Evolutionary conservation across 2,888 invertebrate genomes (phyloP), one percentile per base, ranked within the genome.

Genomic region (Tachina lurida): DNA sequence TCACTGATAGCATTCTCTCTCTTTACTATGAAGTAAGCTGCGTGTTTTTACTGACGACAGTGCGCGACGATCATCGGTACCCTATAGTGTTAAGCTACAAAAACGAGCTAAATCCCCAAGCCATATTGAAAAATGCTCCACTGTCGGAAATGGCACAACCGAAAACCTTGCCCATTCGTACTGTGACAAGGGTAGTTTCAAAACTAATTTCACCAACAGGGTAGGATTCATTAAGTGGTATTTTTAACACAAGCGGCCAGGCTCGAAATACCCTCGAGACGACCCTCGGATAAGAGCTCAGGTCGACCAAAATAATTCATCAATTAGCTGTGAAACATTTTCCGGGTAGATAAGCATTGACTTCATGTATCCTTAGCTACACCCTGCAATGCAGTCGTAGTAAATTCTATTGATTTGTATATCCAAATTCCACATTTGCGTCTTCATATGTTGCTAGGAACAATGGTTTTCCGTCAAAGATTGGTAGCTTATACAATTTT

Each of bases 71-170:
- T 8, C n/a, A 2, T 41, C n/a, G 15, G 22, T 10, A 22, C 1
- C 13, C 15, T 56, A 56, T 49, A 71, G 82, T 56, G 86, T 65
- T 9, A 85, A 67, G 43, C 83, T 60, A 31, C 79, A 63, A 22
- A 78, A 70, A 43, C 68, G 81, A 22, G 86, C 86, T 15, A 84
- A 31, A 4, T 80, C 82, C n/a, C 70, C 80, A 15, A 84, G 1
- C 83, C 84, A 84, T 17, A 54, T 54, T 12, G 80, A 19, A 71
- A 86, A 83, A 52, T 79, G 58, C 60, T 79, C 79, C n/a, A 84
- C 31, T 15, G 73, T 81, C 62, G 84, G 67, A 70, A 43, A 79
- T 54, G 84, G 79, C 52, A 43, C 31, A 47, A 79, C 12, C 1
- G 63, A 82, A 12, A 63, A 63, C 49, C 67, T 84, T n/a, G 76